Conservation (phyloP, 2,797 vertebrate genomes). For the Glossophaga mutica region DNA sequence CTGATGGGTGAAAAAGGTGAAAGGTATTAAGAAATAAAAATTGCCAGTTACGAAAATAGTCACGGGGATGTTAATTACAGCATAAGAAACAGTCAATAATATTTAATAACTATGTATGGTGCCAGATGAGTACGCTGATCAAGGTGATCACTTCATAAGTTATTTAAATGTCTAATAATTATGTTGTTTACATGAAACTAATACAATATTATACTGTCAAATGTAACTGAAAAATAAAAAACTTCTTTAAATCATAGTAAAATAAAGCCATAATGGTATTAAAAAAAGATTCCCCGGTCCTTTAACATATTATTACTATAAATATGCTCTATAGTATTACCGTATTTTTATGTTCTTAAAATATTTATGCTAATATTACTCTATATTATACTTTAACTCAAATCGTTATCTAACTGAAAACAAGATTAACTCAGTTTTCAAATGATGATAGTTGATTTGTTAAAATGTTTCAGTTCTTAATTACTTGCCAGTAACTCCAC, state of each 20-base stretch:
- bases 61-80: background rate
- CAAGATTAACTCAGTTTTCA: conserved; percentile 45
- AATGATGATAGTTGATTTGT: conserved; percentile 38
- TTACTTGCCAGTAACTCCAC: conserved; percentile 60
- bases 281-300: conserved; percentile 41
- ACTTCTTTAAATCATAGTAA: background rate
- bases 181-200: background rate
- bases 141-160: background rate
- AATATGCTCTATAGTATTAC: background rate
- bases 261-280: background rate
- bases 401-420: conserved; percentile 41
- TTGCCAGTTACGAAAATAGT: background rate
- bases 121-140: background rate
- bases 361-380: background rate
- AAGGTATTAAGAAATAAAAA: background rate
- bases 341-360: conserved; percentile 45
- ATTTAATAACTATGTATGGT: background rate
- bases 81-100: background rate
- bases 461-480: conserved; percentile 65
- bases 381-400: conserved; percentile 49
- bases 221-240: background rate
- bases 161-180: background rate
- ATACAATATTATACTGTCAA: background rate
- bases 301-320: conserved; percentile 26
- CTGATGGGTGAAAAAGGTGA: background rate